phyloP scores from a whole-genome alignment of 2,888 invertebrate species.

The Cylindroiulus punctatus region DNA sequence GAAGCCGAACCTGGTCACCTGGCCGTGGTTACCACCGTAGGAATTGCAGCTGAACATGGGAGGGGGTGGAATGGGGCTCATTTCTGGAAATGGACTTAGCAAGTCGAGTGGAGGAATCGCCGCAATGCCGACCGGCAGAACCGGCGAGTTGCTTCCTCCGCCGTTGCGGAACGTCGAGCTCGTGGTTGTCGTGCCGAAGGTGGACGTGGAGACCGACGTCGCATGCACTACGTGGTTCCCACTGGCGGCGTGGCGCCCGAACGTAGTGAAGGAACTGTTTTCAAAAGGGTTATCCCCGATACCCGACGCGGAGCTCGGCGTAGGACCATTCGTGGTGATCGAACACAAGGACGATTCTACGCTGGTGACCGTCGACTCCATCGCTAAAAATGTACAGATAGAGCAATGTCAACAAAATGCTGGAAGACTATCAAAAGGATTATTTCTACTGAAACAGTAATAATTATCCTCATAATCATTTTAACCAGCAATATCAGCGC shows the following conservation, averaged over 20 bases:
- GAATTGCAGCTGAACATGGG: slow-evolving; percentile 85
- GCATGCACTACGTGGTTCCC: neutral
- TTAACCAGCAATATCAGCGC: too few species aligned
- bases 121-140: slow-evolving; percentile 53
- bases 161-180: neutral
- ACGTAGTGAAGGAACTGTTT: slow-evolving; percentile 72
- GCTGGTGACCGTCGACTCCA: slow-evolving; percentile 62
- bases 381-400: slow-evolving; percentile 62
- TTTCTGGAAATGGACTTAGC: slow-evolving; percentile 75
- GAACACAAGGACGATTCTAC: slow-evolving; percentile 53
- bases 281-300: slow-evolving; percentile 72
- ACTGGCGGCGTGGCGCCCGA: slow-evolving; percentile 57
- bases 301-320: slow-evolving; percentile 49
- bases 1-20: slow-evolving; percentile 47
- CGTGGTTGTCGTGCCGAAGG: slow-evolving; percentile 20
- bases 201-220: neutral
- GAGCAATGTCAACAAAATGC: neutral
- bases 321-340: slow-evolving; percentile 34
- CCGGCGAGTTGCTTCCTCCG: neutral
- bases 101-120: slow-evolving; percentile 62
- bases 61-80: slow-evolving; percentile 92
- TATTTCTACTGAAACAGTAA: too few species aligned
- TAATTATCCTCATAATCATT: too few species aligned
- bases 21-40: slow-evolving; percentile 41
- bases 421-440: too few species aligned